Percentiles rank a stretch among this genome's conserved stretches.
These are phyloP conservation scores for Ptiloglossa arizonensis DNA, from an alignment of 1,140 invertebrate species.

Conservation along the genomic window DNA sequence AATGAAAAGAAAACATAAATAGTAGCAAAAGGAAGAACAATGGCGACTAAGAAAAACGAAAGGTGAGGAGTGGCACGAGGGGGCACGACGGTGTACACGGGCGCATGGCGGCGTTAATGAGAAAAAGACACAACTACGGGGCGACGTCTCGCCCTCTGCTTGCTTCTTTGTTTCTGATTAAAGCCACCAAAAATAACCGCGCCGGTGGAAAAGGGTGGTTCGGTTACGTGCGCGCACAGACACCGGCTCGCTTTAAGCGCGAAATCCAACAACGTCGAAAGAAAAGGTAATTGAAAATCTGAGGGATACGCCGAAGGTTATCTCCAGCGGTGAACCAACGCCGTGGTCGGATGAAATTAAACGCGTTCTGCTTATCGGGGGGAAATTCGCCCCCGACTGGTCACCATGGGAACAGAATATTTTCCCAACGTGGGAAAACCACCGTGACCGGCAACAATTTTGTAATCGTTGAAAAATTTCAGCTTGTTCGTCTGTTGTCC, in stretches of 20 bases:
- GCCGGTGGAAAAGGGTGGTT: background rate
- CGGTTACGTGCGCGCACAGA: too few species aligned
- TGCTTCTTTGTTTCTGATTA: constrained; percentile 48
- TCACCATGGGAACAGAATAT: too few species aligned
- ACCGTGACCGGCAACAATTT: too few species aligned
- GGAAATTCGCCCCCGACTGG: too few species aligned
- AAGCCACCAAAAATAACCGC: constrained; percentile 35
- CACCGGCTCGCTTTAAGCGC: background rate
- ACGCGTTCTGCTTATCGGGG: too few species aligned
- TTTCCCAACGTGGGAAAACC: too few species aligned
- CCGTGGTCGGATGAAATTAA: too few species aligned
- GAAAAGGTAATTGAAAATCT: constrained; percentile 21
- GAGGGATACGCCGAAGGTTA: too few species aligned
- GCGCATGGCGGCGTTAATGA: constrained; percentile 65
- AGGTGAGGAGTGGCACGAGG: constrained; percentile 24
- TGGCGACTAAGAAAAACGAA: constrained; percentile 55
- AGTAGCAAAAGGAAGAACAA: constrained; percentile 52
- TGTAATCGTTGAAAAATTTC: too few species aligned
- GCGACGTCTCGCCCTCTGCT: constrained; percentile 11
- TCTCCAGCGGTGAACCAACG: too few species aligned
- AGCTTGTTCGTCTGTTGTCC: too few species aligned
- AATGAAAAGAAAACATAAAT: constrained; percentile 57
- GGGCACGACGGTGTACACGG: background rate
- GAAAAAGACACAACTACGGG: constrained; percentile 64
- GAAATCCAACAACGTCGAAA: background rate